These are phyloP conservation scores for Tetraodon nigroviridis DNA, from an alignment of 2,113 vertebrate species.

Conservation along the genomic window DNA sequence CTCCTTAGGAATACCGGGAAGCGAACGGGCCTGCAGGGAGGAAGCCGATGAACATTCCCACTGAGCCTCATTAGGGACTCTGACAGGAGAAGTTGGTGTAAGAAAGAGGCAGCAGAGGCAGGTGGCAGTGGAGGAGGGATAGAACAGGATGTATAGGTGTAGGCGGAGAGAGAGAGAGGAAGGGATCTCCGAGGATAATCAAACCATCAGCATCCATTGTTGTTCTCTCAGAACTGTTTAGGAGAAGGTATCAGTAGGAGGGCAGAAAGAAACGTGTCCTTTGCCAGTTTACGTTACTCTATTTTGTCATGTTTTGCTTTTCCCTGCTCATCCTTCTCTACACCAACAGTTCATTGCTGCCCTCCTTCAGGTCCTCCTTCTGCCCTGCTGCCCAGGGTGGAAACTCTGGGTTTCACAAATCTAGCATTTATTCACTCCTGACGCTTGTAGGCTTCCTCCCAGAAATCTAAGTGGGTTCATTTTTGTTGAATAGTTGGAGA, in stretches of 20 bases:
- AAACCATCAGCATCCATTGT: constrained; percentile 30
- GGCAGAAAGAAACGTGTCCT: constrained; percentile 11
- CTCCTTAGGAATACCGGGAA: constrained; percentile 37
- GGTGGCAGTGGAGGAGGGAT: constrained; percentile 43
- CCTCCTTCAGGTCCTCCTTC: too few relatives aligned
- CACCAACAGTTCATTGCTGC: too few relatives aligned
- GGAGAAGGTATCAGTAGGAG: constrained; percentile 21
- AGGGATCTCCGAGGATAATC: constrained; percentile 28
- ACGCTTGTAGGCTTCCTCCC: too few relatives aligned
- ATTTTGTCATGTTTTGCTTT: neutral
- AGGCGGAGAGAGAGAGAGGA: constrained; percentile 11
- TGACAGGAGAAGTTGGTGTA: constrained; percentile 40
- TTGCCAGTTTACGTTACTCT: constrained; percentile 12
- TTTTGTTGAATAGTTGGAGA: too few relatives aligned
- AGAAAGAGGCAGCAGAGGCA: constrained; percentile 41
- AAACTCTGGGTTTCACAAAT: too few relatives aligned
- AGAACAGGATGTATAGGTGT: constrained; percentile 39
- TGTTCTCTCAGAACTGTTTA: constrained; percentile 23
- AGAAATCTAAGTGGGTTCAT: too few relatives aligned
- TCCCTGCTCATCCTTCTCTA: neutral
- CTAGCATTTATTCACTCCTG: too few relatives aligned
- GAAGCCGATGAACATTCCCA: constrained; percentile 53
- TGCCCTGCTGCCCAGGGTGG: too few relatives aligned
- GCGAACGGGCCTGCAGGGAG: constrained; percentile 40
- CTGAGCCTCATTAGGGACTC: constrained; percentile 66